phyloP scores from a whole-genome alignment of 2,888 invertebrate genomes.

The Melolontha melolontha region DNA sequence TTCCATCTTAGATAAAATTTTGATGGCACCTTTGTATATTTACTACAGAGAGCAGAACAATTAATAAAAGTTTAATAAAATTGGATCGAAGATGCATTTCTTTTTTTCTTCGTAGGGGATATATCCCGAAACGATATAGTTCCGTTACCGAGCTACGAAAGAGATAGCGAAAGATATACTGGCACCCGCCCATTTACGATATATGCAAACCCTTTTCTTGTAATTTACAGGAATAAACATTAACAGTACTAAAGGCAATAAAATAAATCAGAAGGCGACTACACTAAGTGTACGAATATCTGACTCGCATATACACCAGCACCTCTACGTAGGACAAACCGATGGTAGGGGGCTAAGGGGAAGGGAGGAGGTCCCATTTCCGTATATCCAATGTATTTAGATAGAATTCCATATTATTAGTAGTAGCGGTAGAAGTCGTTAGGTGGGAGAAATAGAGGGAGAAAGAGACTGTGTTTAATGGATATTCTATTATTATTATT shows the following conservation, averaged over 20 bases:
- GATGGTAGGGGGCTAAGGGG: neutral
- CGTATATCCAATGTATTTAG: too few species aligned
- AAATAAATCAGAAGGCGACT: constrained; percentile 68
- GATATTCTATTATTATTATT: constrained; percentile 37
- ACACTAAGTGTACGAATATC: constrained; percentile 53
- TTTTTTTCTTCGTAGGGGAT: too few species aligned
- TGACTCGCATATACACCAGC: constrained; percentile 43
- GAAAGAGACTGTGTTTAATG: neutral
- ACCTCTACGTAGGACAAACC: constrained; percentile 56
- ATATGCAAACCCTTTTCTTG: constrained; percentile 69
- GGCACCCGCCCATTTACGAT: constrained; percentile 47
- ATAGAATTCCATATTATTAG: too few species aligned
- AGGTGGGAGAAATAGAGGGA: neutral
- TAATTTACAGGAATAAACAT: constrained; percentile 72
- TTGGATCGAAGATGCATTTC: too few species aligned
- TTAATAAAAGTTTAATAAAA: too few species aligned
- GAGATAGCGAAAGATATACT: constrained; percentile 33
- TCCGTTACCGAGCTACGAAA: neutral
- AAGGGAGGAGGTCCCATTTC: neutral
- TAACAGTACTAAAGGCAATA: constrained; percentile 71
- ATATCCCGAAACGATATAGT: too few species aligned
- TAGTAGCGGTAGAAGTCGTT: neutral
- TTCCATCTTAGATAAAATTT: too few species aligned
- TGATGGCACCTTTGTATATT: too few species aligned
- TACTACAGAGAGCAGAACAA: too few species aligned